Conservation (phyloP, 2,888 invertebrate genomes). For the Orthonychiurus folsomi region DNA sequence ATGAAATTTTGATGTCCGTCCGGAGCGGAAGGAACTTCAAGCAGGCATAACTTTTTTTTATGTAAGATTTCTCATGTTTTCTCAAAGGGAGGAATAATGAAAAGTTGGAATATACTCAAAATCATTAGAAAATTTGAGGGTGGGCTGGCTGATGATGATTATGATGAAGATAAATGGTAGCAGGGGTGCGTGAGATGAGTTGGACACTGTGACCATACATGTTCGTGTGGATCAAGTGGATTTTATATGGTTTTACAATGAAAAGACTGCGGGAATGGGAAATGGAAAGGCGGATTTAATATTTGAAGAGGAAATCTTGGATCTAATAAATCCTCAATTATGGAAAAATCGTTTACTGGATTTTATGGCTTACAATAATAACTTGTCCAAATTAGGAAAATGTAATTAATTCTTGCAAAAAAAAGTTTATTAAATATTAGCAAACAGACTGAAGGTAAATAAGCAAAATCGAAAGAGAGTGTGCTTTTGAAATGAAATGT, state of each 20-base stretch:
- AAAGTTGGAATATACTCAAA: not conserved
- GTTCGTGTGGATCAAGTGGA: not conserved
- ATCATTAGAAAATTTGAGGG: not conserved
- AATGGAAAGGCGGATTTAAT: too few relatives aligned
- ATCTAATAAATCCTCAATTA: too few relatives aligned
- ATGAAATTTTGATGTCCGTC: not conserved
- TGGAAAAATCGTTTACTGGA: too few relatives aligned
- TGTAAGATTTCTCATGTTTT: not conserved
- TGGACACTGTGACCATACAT: not conserved
- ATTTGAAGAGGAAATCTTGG: too few relatives aligned
- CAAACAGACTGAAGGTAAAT: too few relatives aligned
- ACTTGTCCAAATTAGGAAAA: too few relatives aligned
- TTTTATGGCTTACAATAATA: too few relatives aligned
- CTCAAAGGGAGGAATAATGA: not conserved
- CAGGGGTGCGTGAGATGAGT: not conserved
- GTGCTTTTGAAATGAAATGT: too few relatives aligned
- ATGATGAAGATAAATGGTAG: not conserved
- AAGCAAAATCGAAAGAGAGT: too few relatives aligned
- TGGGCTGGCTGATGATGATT: not conserved
- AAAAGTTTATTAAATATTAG: too few relatives aligned
- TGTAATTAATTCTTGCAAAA: too few relatives aligned
- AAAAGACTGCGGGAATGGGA: too few relatives aligned
- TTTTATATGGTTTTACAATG: not conserved
- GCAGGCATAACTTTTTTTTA: not conserved
- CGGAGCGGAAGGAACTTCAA: not conserved